phyloP scores from a whole-genome alignment of 1,140 invertebrate genomes.

The Drosophila setifemur region DNA sequence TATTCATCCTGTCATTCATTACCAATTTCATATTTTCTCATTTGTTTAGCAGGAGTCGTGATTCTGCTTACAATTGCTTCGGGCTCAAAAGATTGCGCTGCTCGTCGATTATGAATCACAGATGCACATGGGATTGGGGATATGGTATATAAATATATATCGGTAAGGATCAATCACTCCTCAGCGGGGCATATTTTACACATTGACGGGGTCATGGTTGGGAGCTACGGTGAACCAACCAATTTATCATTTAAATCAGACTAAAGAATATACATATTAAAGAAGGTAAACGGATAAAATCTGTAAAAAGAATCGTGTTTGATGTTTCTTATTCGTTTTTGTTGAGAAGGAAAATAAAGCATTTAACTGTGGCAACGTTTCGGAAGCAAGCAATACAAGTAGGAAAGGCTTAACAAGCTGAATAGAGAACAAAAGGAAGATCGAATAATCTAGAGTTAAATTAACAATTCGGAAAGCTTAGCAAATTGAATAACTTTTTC shows the following conservation, averaged over 20 bases:
- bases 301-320: not conserved
- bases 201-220: constrained; percentile 6
- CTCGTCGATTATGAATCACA: constrained; percentile 69
- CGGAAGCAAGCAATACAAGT: constrained; percentile 7
- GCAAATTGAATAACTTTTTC: not conserved
- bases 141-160: constrained; percentile 28
- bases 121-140: constrained; percentile 48
- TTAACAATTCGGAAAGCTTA: constrained; percentile 6
- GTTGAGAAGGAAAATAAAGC: constrained; percentile 1
- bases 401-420: constrained; percentile 2
- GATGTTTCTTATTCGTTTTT: not conserved
- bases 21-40: too few species aligned
- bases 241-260: constrained; percentile 58
- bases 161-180: constrained; percentile 41
- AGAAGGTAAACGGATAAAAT: not conserved
- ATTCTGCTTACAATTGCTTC: constrained; percentile 40
- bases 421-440: not conserved
- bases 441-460: not conserved
- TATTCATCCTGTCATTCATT: constrained; percentile 31
- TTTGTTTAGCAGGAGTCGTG: constrained; percentile 8
- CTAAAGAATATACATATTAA: constrained; percentile 60
- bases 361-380: not conserved
- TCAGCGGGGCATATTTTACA: constrained; percentile 31
- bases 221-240: constrained; percentile 59
- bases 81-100: constrained; percentile 52